A percentile compares a stretch with the other conserved stretches of the same genome.
phyloP scores from a whole-genome alignment of 2,888 invertebrate genomes.

The Hirtodrosophila cameraria region DNA sequence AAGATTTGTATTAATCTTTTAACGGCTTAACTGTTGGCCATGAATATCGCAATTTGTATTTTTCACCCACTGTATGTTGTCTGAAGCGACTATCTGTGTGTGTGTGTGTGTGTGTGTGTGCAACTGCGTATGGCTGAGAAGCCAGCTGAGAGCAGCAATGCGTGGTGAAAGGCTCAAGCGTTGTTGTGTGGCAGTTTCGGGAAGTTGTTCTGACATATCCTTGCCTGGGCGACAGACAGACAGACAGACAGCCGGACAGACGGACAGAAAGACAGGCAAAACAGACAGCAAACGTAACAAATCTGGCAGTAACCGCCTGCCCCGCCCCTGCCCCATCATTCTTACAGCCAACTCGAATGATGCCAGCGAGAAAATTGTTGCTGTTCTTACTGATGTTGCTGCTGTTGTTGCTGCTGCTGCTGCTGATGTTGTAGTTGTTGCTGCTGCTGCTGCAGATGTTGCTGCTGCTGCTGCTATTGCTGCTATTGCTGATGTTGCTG shows the following conservation, averaged over 20 bases:
- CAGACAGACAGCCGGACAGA: conserved; percentile 18
- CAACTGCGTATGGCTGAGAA: conserved; percentile 16
- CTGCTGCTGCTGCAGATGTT: conserved; percentile 12
- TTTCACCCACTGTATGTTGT: conserved; percentile 8
- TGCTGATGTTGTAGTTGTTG: conserved; percentile 7
- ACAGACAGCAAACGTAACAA: conserved; percentile 50
- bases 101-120: not conserved
- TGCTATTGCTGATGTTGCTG: not conserved
- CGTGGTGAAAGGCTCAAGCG: conserved; percentile 47
- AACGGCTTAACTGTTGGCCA: no score
- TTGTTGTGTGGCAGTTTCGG: conserved; percentile 39
- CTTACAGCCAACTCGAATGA: conserved; percentile 13
- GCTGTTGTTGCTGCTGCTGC: conserved; percentile 24
- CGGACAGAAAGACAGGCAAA: conserved; percentile 17
- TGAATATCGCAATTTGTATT: no score
- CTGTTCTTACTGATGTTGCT: not conserved
- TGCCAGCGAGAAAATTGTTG: conserved; percentile 43
- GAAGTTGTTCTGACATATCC: conserved; percentile 61
- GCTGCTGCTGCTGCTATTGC: conserved; percentile 29
- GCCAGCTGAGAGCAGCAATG: conserved; percentile 21
- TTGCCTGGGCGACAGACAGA: conserved; percentile 43
- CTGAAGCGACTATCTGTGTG: not conserved
- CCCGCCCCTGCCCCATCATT: conserved; percentile 11
- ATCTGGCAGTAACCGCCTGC: conserved; percentile 34
- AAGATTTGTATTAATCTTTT: not conserved